Evolutionary conservation across 2,888 invertebrate genomes (phyloP).

Genomic region (Lypha dubia): DNA sequence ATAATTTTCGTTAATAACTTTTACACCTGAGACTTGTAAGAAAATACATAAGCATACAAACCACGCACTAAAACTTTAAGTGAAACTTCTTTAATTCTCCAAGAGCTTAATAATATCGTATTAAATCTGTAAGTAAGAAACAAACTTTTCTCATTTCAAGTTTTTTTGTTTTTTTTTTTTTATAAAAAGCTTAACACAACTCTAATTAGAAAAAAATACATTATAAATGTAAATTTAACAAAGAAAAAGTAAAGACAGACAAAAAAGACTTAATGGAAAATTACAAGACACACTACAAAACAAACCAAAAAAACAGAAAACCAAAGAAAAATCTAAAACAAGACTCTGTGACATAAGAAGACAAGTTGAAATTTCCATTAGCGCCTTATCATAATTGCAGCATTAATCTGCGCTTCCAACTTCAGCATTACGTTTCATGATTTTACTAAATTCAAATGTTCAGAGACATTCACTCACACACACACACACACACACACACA

Average conservation of each 20-base stretch:
- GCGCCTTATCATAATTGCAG: slow-evolving; percentile 79
- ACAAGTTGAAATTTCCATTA: slow-evolving; percentile 78
- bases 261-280: slow-evolving; percentile 39
- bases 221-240: slow-evolving; percentile 66
- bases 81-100: slow-evolving; percentile 56
- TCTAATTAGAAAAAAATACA: slow-evolving; percentile 71
- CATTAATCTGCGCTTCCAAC: slow-evolving; percentile 77
- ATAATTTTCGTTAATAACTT: slow-evolving; percentile 43
- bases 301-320: slow-evolving; percentile 12
- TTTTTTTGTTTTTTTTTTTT: slow-evolving; percentile 14
- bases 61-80: slow-evolving; percentile 19
- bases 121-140: slow-evolving; percentile 41
- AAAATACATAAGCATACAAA: neutral
- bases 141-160: slow-evolving; percentile 65
- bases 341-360: slow-evolving; percentile 69
- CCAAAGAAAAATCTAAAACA: slow-evolving; percentile 48
- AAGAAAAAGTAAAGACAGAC: slow-evolving; percentile 17
- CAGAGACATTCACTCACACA: slow-evolving; percentile 24
- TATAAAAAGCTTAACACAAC: slow-evolving; percentile 63
- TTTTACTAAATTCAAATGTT: slow-evolving; percentile 66
- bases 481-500: slow-evolving; percentile 1
- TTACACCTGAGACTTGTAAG: slow-evolving; percentile 36
- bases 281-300: slow-evolving; percentile 28
- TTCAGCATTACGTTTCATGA: slow-evolving; percentile 71
- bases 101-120: slow-evolving; percentile 50